Conservation (phyloP, 2,113 vertebrate species). For the Erpornis zantholeuca region DNA sequence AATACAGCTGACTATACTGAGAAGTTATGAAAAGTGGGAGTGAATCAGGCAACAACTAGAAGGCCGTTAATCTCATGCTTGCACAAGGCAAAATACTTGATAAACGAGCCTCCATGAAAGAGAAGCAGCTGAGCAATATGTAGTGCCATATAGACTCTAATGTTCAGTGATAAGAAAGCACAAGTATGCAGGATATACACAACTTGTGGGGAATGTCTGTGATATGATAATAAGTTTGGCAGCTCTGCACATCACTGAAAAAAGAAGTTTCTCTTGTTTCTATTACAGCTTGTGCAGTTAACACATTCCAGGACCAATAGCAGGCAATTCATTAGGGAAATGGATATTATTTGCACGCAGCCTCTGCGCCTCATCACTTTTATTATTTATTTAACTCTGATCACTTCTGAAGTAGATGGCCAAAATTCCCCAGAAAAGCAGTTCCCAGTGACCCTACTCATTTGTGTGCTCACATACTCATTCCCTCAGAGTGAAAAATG, state of each 20-base stretch:
- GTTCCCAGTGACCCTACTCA: neutral
- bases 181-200: constrained; percentile 11
- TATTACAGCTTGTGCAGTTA: neutral
- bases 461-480: neutral
- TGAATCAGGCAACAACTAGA: neutral
- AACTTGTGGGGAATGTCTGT: constrained; percentile 5
- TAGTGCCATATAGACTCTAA: neutral
- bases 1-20: neutral
- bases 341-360: neutral
- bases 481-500: neutral
- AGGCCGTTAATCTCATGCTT: neutral
- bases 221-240: constrained; percentile 47
- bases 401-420: neutral
- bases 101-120: neutral
- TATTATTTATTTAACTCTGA: neutral
- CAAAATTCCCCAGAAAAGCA: neutral
- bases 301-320: neutral
- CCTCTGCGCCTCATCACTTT: neutral
- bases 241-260: neutral
- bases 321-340: neutral
- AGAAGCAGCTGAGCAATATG: constrained; percentile 1
- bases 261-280: constrained; percentile 20
- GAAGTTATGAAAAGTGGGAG: neutral
- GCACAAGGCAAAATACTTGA: neutral
- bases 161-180: constrained; percentile 25